A percentile compares a stretch with the other conserved stretches of the same genome.
Evolutionary conservation across 35 echinoderm and acorn worm genomes (phyloP).

Genomic region (Apostichopus parvimensis): DNA sequence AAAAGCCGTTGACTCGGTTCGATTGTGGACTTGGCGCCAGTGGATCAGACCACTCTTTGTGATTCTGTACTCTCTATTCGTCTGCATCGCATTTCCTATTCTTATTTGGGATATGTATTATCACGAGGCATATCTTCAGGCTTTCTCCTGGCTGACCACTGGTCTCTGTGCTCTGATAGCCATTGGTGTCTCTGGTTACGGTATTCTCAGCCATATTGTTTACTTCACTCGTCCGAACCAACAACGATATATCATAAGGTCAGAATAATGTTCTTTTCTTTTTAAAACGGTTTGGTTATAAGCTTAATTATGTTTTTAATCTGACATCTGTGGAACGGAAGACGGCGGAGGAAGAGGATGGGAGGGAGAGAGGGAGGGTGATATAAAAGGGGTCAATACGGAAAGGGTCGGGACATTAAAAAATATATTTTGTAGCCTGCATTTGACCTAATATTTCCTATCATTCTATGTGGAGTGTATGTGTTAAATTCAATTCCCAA

Average conservation of each 20-base stretch:
- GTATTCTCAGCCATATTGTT: slow-evolving; percentile 30
- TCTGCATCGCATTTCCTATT: background rate
- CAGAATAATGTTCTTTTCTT: background rate
- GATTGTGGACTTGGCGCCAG: slow-evolving; percentile 23
- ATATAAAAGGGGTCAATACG: too few species aligned
- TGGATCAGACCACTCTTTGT: slow-evolving; percentile 36
- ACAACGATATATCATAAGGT: slow-evolving; percentile 40
- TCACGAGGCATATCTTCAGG: background rate
- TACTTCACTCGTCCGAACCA: slow-evolving; percentile 47
- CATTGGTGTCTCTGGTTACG: slow-evolving; percentile 39
- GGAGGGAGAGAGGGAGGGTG: too few species aligned
- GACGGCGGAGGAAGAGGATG: too few species aligned
- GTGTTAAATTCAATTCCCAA: too few species aligned
- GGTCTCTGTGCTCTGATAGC: slow-evolving; percentile 37
- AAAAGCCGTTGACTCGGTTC: background rate
- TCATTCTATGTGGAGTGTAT: too few species aligned
- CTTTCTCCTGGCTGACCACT: background rate
- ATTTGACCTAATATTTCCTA: too few species aligned
- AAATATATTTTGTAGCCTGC: too few species aligned
- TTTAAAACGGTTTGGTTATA: too few species aligned
- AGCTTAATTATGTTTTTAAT: too few species aligned
- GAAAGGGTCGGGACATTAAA: too few species aligned
- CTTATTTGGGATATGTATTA: slow-evolving; percentile 42
- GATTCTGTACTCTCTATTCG: slow-evolving; percentile 4
- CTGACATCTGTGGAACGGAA: too few species aligned